These are phyloP conservation scores for Drosophila anomalipes DNA, from an alignment of 2,888 invertebrate species.

Conservation along the genomic window DNA sequence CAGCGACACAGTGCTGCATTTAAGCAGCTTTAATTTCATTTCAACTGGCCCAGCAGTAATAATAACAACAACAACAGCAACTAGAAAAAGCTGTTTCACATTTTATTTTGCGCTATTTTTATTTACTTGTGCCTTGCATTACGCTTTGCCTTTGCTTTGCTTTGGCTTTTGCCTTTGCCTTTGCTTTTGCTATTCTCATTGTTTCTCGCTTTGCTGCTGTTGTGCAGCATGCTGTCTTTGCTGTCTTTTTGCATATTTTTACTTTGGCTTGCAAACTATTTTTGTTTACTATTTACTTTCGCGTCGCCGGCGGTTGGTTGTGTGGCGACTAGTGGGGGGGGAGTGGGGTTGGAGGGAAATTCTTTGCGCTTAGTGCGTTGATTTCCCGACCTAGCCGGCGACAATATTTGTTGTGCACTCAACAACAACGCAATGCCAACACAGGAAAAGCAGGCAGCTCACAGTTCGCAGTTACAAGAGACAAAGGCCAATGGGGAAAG, in stretches of 20 bases:
- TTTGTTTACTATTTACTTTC: conserved; percentile 78
- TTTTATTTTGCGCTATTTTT: conserved; percentile 70
- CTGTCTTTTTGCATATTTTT: conserved; percentile 62
- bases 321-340: not conserved
- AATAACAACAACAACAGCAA: conserved; percentile 21
- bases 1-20: conserved; percentile 36
- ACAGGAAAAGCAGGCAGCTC: conserved; percentile 20
- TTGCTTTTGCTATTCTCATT: conserved; percentile 24
- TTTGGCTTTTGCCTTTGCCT: conserved; percentile 30
- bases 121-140: conserved; percentile 58
- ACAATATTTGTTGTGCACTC: conserved; percentile 82
- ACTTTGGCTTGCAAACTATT: conserved; percentile 74
- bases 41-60: conserved; percentile 34
- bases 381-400: conserved; percentile 83
- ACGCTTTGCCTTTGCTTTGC: conserved; percentile 28
- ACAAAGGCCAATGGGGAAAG: conserved; percentile 74
- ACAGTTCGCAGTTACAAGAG: conserved; percentile 27
- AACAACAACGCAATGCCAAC: conserved; percentile 54
- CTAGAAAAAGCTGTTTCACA: conserved; percentile 60
- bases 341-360: conserved; percentile 12
- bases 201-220: conserved; percentile 22
- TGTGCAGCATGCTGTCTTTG: conserved; percentile 13
- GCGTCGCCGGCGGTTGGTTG: conserved; percentile 47
- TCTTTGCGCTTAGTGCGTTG: conserved; percentile 64
- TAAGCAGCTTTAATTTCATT: conserved; percentile 67